Evolutionary conservation across 1,140 invertebrate species (phyloP), one percentile per base, ranked within the genome.

Genomic region (Theocolax elegans): DNA sequence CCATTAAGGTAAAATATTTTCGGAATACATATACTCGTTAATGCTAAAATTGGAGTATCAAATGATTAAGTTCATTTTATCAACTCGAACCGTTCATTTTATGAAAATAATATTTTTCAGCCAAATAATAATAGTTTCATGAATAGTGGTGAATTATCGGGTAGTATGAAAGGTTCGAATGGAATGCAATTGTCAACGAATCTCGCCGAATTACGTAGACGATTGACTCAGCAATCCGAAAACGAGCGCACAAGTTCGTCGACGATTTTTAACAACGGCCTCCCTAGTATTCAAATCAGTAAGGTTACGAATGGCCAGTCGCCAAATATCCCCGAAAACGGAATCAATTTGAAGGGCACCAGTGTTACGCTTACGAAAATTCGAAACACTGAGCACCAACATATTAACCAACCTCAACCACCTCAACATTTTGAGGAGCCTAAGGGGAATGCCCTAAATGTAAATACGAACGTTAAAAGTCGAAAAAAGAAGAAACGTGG

Each of bases 401-500:
- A 42, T 15, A 64, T 48, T 40, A 51, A 66, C 15, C 35, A 38
- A n/a, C 56, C 23, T n/a, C 53, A 29, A 49, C 46, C 56, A 58
- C 46, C 51, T 51, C 53, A 48, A 48, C 48, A 38, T 29, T 59
- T 65, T 17, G 62, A 65, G 13, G 74, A 76, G 0, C 49, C 72
- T 7, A 70, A 59, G n/a, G 76, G 75, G 25, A 69, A 68, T 15
- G 71, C 76, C 7, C 72, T 79, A 1, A 72, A 77, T 44, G 82
- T 82, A 35, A 76, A 77, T 76, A 67, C 72, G 54, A 53, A 70
- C 64, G 73, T 62, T 71, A 79, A 27, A 82, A 87, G 65, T 75
- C 69, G 78, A 58, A 87, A 87, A 77, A 87, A 87, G 81, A 87
- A 87, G 78, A 88, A 88, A 72, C 83, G 85, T 17, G 83, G 82